Percentiles rank a stretch among this genome's conserved stretches.
phyloP scores from a whole-genome alignment of 2,888 invertebrate species.

The Synergus gifuensis region DNA sequence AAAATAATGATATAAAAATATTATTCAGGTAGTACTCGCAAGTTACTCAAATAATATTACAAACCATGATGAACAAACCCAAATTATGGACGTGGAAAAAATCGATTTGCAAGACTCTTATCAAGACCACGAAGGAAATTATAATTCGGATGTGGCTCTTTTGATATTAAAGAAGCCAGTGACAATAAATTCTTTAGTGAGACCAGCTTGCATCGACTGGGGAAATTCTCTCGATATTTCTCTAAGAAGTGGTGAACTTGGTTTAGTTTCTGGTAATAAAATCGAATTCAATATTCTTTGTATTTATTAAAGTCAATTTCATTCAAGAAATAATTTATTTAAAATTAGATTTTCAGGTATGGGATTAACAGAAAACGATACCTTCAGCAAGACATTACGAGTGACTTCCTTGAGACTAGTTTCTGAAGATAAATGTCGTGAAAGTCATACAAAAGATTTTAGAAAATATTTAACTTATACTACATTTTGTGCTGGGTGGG shows the following conservation, averaged over 20 bases:
- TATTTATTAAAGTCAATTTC: not conserved
- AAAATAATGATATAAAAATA: not conserved
- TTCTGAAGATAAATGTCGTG: slow-evolving; percentile 79
- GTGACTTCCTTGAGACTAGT: slow-evolving; percentile 79
- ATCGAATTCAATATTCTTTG: not conserved
- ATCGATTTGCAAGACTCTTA: slow-evolving; percentile 78
- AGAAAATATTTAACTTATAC: slow-evolving; percentile 80
- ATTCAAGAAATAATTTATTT: not conserved
- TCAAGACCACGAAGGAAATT: slow-evolving; percentile 79
- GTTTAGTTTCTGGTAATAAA: slow-evolving; percentile 63
- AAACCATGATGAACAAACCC: slow-evolving; percentile 62
- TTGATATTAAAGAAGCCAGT: slow-evolving; percentile 77
- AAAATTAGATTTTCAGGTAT: slow-evolving; percentile 77
- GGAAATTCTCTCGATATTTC: slow-evolving; percentile 51
- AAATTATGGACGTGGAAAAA: slow-evolving; percentile 74
- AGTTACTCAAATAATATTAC: slow-evolving; percentile 73
- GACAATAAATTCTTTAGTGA: slow-evolving; percentile 75
- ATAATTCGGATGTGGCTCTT: slow-evolving; percentile 81
- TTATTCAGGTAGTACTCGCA: slow-evolving; percentile 68
- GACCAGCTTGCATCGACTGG: slow-evolving; percentile 80
- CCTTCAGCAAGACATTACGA: slow-evolving; percentile 78
- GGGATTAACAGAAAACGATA: slow-evolving; percentile 81
- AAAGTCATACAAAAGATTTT: slow-evolving; percentile 79
- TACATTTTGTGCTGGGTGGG: slow-evolving; percentile 83
- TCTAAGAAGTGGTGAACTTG: slow-evolving; percentile 57